These are phyloP conservation scores for Coptodon rendalli DNA, from an alignment of 2,113 vertebrate genomes.

Conservation along the genomic window DNA sequence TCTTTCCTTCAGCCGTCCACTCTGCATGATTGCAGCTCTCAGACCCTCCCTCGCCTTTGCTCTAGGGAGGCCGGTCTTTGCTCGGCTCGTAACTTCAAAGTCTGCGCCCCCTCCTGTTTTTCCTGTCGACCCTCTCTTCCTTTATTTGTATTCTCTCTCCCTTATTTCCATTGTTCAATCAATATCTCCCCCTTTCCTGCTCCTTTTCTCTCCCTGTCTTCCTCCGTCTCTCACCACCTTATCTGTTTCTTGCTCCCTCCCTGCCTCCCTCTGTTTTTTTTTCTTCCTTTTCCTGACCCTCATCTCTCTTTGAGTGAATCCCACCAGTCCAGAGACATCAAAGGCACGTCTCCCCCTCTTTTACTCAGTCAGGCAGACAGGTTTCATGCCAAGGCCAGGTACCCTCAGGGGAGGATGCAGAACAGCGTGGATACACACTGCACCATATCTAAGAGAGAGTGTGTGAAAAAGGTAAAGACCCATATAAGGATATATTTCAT, in stretches of 20 bases:
- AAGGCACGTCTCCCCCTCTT: conserved; percentile 13
- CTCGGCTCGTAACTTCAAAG: conserved; percentile 47
- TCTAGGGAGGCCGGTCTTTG: conserved; percentile 14
- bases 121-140: conserved; percentile 7
- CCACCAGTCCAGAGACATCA: conserved; percentile 33
- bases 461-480: background rate
- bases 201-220: background rate
- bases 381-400: conserved; percentile 50
- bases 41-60: background rate
- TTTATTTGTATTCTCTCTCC: conserved; percentile 43
- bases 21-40: conserved; percentile 1
- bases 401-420: conserved; percentile 16
- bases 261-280: background rate
- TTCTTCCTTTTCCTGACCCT: background rate
- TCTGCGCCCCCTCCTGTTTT: background rate
- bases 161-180: conserved; percentile 38
- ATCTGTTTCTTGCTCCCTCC: background rate
- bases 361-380: background rate
- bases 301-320: conserved; percentile 6
- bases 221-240: conserved; percentile 1
- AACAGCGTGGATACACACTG: conserved; percentile 15
- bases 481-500: conserved; percentile 17
- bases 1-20: background rate
- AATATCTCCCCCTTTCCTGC: conserved; percentile 4
- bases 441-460: background rate